Percentiles rank a stretch among this genome's conserved stretches.
phyloP scores from a whole-genome alignment of 2,113 vertebrate species.

The Vireo altiloquus region DNA sequence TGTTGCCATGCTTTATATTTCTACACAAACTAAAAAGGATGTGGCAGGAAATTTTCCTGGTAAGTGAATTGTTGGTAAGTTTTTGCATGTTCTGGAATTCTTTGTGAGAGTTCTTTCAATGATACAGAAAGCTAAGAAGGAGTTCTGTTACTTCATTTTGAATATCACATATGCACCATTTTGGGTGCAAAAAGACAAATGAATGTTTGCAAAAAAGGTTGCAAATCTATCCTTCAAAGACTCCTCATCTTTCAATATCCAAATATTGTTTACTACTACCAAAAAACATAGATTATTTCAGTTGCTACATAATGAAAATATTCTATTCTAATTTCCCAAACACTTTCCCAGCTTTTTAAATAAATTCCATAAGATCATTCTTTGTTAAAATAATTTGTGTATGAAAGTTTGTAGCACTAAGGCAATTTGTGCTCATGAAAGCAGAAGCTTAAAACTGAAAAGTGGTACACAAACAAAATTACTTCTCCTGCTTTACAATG shows the following conservation, averaged over 20 bases:
- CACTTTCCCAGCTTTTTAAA: not conserved
- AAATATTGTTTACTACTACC: not conserved
- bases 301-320: not conserved
- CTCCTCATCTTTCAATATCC: not conserved
- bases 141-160: not conserved
- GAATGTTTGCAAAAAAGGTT: not conserved
- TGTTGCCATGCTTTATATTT: not conserved
- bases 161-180: not conserved
- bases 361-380: not conserved
- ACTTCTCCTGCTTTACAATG: not conserved
- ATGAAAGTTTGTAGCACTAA: not conserved
- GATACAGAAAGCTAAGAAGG: not conserved
- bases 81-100: not conserved
- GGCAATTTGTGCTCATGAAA: not conserved
- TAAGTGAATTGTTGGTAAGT: not conserved
- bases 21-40: not conserved
- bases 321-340: not conserved
- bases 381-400: not conserved
- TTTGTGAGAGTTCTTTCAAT: not conserved
- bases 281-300: not conserved
- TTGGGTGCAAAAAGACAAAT: not conserved
- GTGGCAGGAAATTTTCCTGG: not conserved
- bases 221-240: not conserved
- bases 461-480: not conserved
- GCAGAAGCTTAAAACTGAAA: not conserved